Percentiles rank a stretch among this genome's conserved stretches.
phyloP scores from a whole-genome alignment of 2,113 vertebrate species.

The Hippocampus comes region DNA sequence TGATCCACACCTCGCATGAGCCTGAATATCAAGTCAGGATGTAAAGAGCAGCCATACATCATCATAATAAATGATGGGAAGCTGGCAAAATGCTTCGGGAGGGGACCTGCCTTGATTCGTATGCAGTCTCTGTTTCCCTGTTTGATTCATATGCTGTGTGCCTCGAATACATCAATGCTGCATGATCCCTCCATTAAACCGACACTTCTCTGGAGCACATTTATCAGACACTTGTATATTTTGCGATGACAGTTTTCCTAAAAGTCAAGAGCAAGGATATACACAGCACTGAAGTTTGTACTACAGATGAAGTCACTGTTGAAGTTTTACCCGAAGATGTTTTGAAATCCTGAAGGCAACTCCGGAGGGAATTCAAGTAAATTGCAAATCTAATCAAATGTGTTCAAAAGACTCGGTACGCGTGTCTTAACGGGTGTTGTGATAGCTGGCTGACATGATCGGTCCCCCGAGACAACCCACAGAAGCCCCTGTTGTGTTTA shows the following conservation, averaged over 20 bases:
- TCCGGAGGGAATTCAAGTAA: conserved; percentile 43
- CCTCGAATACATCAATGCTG: conserved; percentile 60
- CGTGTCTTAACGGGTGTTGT: conserved; percentile 52
- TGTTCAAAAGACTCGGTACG: conserved; percentile 56
- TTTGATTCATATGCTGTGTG: conserved; percentile 64
- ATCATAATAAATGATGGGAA: conserved; percentile 68
- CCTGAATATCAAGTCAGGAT: conserved; percentile 68
- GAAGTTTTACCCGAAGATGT: conserved; percentile 26
- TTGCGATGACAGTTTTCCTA: conserved; percentile 20
- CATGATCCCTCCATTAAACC: conserved; percentile 60
- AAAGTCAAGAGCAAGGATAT: conserved; percentile 35
- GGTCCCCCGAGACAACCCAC: conserved; percentile 62
- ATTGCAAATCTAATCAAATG: conserved; percentile 63
- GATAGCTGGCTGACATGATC: conserved; percentile 59
- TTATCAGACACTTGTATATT: conserved; percentile 49
- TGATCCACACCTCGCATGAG: conserved; percentile 69
- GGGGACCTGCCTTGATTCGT: conserved; percentile 57
- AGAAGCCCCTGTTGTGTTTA: conserved; percentile 59
- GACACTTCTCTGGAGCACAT: conserved; percentile 35
- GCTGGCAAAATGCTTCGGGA: conserved; percentile 47
- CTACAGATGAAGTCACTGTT: conserved; percentile 28
- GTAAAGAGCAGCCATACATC: conserved; percentile 69
- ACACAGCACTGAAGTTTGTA: conserved; percentile 12
- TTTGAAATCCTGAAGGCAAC: conserved; percentile 41
- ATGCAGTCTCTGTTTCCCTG: conserved; percentile 62